These are phyloP conservation scores for Cavia porcellus DNA, from an alignment of 2,113 vertebrate species.

Conservation along the genomic window DNA sequence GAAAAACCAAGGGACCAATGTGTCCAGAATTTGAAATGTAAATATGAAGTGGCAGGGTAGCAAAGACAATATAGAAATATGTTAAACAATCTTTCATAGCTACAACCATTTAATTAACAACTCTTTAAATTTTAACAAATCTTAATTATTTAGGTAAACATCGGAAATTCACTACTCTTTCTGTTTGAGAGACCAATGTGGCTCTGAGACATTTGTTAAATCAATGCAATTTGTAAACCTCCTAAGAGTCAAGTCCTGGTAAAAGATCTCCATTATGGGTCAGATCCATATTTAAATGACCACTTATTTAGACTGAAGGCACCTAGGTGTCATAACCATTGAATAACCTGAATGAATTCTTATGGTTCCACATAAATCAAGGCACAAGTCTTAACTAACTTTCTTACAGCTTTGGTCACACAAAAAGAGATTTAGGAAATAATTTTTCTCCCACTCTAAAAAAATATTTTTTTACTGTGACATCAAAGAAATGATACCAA, in stretches of 20 bases:
- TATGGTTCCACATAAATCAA: constrained; percentile 17
- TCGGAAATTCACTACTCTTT: constrained; percentile 37
- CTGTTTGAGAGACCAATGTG: neutral
- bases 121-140: constrained; percentile 46
- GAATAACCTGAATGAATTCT: constrained; percentile 23
- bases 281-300: constrained; percentile 48
- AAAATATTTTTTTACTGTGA: constrained; percentile 32
- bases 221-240: neutral
- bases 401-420: neutral
- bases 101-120: neutral
- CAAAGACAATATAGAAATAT: constrained; percentile 1
- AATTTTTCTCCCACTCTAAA: neutral
- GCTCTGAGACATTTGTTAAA: constrained; percentile 45
- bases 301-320: constrained; percentile 32
- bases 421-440: constrained; percentile 44
- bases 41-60: neutral
- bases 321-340: constrained; percentile 43
- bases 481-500: constrained; percentile 23
- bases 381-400: neutral
- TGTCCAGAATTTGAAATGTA: constrained; percentile 30
- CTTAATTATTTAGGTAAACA: constrained; percentile 62
- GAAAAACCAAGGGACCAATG: constrained; percentile 11
- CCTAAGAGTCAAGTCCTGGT: constrained; percentile 37
- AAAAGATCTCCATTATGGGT: constrained; percentile 36
- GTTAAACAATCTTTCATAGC: constrained; percentile 4